Base-by-base conservation (phyloP, 2,888 invertebrate genomes). In the Julus scandinavius region DNA sequence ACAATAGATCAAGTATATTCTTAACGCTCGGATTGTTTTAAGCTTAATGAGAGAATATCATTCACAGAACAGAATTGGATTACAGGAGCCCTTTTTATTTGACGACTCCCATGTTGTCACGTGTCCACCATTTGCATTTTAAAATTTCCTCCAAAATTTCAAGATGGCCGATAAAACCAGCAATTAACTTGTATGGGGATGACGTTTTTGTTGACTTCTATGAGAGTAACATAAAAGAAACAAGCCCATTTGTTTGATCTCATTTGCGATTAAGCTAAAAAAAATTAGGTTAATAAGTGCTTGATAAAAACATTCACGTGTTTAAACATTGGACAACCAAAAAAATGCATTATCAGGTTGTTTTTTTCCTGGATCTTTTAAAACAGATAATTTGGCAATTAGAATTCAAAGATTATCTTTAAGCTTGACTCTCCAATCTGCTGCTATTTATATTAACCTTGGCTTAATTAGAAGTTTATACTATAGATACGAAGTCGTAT, bases 41-140 rank as follows among this genome's bases (percentile, higher is more conserved):
- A 6, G 54, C 63, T 72, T 72, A 20, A 4, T 72, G 17, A 9
- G 9, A 20, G 20, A 9, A 72, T 2, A 72, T 1, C 63, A 72
- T 1, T 20, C 20, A 20, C 20, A 20, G 9, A 72, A 5, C n/a
- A 20, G 20, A 72, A 72, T 72, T 72, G 20, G 20, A 72, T 72
- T 72, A 20, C 20, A 9, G 20, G 63, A 72, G 63, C 20, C 63
- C 63, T 72, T 20, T 29, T 72, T 72, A 72, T 72, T 72, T 72
- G 9, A 72, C 20, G 17, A 2, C n/a, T 58, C 5, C 1, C 17
- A 58, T n/a, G 20, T 2, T 20, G 20, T 72, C 63, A 72, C 63
- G 63, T 72, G 63, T 72, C 63, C 20, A 72, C 20, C 63, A 58
- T n/a, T 58, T 58, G 58, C 58, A 58, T 58, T n/a, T 58, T 72